phyloP scores from a whole-genome alignment of 2,888 invertebrate species.

The Sturmia bella region DNA sequence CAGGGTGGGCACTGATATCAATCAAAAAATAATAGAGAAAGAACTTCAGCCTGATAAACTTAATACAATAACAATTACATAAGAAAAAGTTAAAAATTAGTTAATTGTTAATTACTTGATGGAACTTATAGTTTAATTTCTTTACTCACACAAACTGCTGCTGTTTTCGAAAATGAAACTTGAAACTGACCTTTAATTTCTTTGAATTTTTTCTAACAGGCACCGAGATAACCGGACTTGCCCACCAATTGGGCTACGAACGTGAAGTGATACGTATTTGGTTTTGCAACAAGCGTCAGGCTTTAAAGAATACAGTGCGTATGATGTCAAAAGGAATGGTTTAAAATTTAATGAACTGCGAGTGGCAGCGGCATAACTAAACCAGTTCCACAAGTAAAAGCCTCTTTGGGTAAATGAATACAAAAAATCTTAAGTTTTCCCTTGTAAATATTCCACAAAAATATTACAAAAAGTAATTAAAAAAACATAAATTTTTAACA shows the following conservation, averaged over 20 bases:
- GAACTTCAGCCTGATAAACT: no score
- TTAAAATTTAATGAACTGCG: conserved; percentile 79
- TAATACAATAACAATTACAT: no score
- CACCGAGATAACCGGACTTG: conserved; percentile 97
- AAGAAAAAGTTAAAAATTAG: no score
- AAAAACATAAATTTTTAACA: conserved; percentile 8
- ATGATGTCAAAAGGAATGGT: conserved; percentile 96
- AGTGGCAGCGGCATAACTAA: conserved; percentile 17
- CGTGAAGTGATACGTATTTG: conserved; percentile 99
- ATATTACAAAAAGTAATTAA: not conserved
- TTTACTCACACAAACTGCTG: not conserved
- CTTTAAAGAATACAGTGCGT: conserved; percentile 97
- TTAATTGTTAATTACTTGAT: no score
- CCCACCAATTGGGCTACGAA: conserved; percentile 97
- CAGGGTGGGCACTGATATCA: no score
- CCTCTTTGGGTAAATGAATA: conserved; percentile 18
- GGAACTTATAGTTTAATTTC: no score
- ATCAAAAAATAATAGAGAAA: no score
- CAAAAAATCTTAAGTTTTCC: conserved; percentile 32
- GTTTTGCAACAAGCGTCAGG: conserved; percentile 99
- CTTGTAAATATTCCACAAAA: conserved; percentile 36
- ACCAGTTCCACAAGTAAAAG: conserved; percentile 51
- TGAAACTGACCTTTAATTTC: not conserved
- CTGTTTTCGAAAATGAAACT: not conserved
- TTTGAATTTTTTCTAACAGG: conserved; percentile 83